Base-by-base conservation (phyloP, 2,888 invertebrate species). In the Cephus rjabovi region DNA sequence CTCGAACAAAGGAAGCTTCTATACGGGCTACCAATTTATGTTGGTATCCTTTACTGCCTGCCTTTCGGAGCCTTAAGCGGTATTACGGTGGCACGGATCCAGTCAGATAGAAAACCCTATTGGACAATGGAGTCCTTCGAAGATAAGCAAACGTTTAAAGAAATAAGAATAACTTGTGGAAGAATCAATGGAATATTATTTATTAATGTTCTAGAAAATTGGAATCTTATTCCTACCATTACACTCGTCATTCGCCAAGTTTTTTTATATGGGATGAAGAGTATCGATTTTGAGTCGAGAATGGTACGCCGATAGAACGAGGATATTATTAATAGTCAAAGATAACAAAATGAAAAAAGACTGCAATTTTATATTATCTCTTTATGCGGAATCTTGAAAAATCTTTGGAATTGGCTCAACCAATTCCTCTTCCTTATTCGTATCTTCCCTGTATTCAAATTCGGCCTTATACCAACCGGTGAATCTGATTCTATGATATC, bases 391-490 rank as follows among this genome's bases (percentile, higher is more conserved):
- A 56, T 56, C 23, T 56, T 15, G 56, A 40, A 40, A 40, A 40
- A 40, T 40, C 15, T 40, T 40, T 15, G 15, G 40, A 56, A 56
- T 56, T 23, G 56, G 56, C 23, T 56, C 23, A 56, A 56, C 56
- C 56, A 56, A 56, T 56, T 56, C 2, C 56, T 56, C 23, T 23
- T 56, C 74, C 73, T 75, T 37, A 37, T 68, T 35, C 73, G 56
- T n/a, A 69, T 71, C 69, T 76, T 74, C 37, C 70, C 76, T 80
- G 73, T 77, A 83, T 84, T 82, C 75, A 80, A 82, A 84, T 83
- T 80, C 78, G 76, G 73, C 75, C 78, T 76, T 71, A 78, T 79
- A 69, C 75, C 75, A 79, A 81, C 75, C 68, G n/a, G 37, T 35
- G 77, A 77, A 79, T 81, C 79, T 70, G 74, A 81, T 79, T 75